Base-by-base conservation (phyloP, 1,140 invertebrate genomes). In the Cataglyphis hispanica region DNA sequence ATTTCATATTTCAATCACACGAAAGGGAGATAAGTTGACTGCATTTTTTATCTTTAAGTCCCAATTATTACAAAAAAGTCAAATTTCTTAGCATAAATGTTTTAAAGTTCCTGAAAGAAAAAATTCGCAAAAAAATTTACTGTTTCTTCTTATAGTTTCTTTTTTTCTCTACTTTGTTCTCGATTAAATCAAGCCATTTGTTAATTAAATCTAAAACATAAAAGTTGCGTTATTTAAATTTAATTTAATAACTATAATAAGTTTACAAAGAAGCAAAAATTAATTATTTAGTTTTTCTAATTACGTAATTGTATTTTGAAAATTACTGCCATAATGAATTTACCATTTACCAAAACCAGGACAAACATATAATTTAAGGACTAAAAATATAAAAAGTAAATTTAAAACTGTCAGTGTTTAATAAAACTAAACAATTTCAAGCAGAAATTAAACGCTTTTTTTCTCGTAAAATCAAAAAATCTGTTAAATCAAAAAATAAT, bases 171-270 rank as follows among this genome's bases (percentile, higher is more conserved):
- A 0, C 31, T 50, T 13, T 0, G 31, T 19, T 27, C 40, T 70
- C 40, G 31, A 31, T 31, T 31, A 13, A 61, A 43, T 76, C 7
- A 7, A 75, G 8, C 2, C 3, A 78, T 50, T 66, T 63, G 16
- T 77, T 31, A 31, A 31, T 77, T 56, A 1, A 11, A 27, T 63
- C 1, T 5, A 25, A 37, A 10, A 37, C 22, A n/a, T n/a, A 50
- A 10, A 56, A 50, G 64, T 78, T 50, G 25, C 8, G 3, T 37
- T 37, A 37, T 2, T 50, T 0, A 53, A 78, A 78, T 78, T 34
- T 53, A 53, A 2, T 27, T 50, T 50, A 50, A 67, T 67, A 78
- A 67, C 53, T 67, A n/a, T n/a, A n/a, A n/a, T n/a, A 8, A 67
- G 46, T 50, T 10, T 16, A 13, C 6, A 11, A 66, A 43, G 16